phyloP scores from a whole-genome alignment of 2,888 invertebrate species.

The Eupithecia inturbata region DNA sequence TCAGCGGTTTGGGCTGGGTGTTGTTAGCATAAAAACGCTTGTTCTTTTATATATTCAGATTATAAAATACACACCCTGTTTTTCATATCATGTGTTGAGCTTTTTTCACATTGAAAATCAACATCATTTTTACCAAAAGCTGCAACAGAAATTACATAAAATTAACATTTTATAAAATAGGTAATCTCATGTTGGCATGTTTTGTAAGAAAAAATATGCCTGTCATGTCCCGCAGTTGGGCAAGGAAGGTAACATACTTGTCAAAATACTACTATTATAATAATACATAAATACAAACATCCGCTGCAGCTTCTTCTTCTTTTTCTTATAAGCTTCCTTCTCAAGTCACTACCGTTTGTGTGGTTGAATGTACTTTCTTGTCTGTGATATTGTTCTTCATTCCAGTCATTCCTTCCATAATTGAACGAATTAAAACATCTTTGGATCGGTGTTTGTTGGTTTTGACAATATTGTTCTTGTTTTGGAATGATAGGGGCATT shows the following conservation, averaged over 20 bases:
- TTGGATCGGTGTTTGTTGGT: background rate
- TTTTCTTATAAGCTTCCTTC: constrained; percentile 47
- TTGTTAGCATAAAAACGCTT: no score
- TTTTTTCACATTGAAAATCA: background rate
- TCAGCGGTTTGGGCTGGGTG: no score
- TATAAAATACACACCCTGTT: background rate
- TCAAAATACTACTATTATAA: background rate
- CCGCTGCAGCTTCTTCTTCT: constrained; percentile 41
- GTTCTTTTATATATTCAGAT: background rate
- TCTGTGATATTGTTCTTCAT: background rate
- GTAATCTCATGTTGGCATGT: constrained; percentile 2
- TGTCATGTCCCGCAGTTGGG: background rate
- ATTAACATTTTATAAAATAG: background rate
- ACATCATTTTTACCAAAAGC: background rate
- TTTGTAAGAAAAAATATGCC: no score
- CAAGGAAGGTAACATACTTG: background rate
- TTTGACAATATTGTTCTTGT: background rate
- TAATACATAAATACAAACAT: constrained; percentile 28
- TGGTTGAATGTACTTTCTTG: background rate
- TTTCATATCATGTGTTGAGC: background rate
- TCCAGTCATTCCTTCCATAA: constrained; percentile 1
- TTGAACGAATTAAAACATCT: background rate
- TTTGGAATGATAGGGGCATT: background rate
- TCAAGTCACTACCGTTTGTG: constrained; percentile 47
- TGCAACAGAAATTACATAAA: background rate